Conservation (phyloP, 2,888 invertebrate genomes). For the Mythimna vitellina region DNA sequence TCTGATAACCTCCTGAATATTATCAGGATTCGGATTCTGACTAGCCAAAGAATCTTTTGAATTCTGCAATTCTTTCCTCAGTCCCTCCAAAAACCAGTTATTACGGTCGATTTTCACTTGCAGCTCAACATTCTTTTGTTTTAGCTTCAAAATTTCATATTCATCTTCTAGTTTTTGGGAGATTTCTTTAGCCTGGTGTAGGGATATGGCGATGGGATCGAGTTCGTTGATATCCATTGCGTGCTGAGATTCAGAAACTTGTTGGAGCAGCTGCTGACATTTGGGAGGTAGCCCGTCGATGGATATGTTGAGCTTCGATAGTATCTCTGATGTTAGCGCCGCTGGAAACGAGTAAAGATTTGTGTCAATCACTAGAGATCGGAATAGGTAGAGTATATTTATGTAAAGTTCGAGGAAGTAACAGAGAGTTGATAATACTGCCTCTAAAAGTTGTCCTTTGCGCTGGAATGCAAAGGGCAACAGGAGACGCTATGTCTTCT, state of each 20-base stretch:
- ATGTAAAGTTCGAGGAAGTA: too few species aligned
- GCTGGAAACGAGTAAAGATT: slow-evolving; percentile 68
- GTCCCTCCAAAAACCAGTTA: slow-evolving; percentile 74
- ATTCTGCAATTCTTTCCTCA: slow-evolving; percentile 77
- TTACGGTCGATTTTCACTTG: slow-evolving; percentile 83
- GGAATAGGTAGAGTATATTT: too few species aligned
- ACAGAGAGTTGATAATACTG: too few species aligned
- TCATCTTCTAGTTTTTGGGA: slow-evolving; percentile 78
- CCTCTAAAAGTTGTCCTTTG: too few species aligned
- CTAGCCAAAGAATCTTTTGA: slow-evolving; percentile 74
- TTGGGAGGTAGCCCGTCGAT: slow-evolving; percentile 80
- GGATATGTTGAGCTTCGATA: slow-evolving; percentile 78
- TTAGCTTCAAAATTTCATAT: slow-evolving; percentile 80
- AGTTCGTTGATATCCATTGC: slow-evolving; percentile 71
- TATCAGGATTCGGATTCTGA: slow-evolving; percentile 79
- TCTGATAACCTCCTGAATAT: slow-evolving; percentile 80
- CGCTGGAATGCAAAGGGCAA: too few species aligned
- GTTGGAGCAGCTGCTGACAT: slow-evolving; percentile 75
- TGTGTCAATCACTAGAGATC: too few species aligned
- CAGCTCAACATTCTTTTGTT: slow-evolving; percentile 79
- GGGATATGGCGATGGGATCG: slow-evolving; percentile 77
- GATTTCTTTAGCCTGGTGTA: slow-evolving; percentile 74
- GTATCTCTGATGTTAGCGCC: slow-evolving; percentile 73
- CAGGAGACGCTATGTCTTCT: too few species aligned
- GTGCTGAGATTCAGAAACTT: slow-evolving; percentile 70